These are phyloP conservation scores for Cerastis rubricosa DNA, from an alignment of 2,888 invertebrate species.

Conservation along the genomic window DNA sequence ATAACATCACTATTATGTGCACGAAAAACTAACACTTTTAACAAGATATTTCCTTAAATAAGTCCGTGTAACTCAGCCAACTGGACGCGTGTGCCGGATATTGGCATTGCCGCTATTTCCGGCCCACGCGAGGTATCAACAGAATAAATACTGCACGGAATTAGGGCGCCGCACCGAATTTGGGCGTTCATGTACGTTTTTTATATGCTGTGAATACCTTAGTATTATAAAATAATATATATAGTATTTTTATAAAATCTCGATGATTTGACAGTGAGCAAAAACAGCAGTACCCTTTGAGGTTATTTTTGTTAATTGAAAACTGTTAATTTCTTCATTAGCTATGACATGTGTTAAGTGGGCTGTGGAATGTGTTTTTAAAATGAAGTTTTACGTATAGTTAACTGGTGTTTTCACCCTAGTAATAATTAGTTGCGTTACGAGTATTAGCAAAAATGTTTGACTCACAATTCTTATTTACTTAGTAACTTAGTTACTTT, in stretches of 20 bases:
- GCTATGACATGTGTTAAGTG: not conserved
- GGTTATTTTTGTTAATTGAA: not conserved
- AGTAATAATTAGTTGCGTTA: not conserved
- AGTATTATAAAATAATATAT: not conserved
- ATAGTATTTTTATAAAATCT: not conserved
- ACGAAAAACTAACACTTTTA: conserved; percentile 1
- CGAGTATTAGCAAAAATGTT: not conserved
- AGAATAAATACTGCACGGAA: conserved; percentile 68
- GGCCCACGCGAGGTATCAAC: conserved; percentile 75
- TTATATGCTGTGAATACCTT: conserved; percentile 3
- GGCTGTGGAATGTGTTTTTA: not conserved
- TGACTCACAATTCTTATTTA: not conserved
- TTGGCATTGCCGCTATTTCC: conserved; percentile 85
- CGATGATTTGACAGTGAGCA: not conserved
- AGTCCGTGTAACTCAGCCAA: conserved; percentile 43
- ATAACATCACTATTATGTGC: not conserved
- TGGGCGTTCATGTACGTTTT: conserved; percentile 16
- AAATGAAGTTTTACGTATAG: not conserved
- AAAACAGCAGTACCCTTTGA: not conserved
- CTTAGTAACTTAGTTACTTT: too few species aligned
- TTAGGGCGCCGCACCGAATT: conserved; percentile 45
- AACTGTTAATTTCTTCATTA: not conserved
- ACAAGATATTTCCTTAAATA: conserved; percentile 51
- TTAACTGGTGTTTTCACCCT: not conserved
- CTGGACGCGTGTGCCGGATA: conserved; percentile 76